Evolutionary conservation across 2,113 vertebrate genomes (phyloP).

Genomic region (Dasypus novemcinctus): DNA sequence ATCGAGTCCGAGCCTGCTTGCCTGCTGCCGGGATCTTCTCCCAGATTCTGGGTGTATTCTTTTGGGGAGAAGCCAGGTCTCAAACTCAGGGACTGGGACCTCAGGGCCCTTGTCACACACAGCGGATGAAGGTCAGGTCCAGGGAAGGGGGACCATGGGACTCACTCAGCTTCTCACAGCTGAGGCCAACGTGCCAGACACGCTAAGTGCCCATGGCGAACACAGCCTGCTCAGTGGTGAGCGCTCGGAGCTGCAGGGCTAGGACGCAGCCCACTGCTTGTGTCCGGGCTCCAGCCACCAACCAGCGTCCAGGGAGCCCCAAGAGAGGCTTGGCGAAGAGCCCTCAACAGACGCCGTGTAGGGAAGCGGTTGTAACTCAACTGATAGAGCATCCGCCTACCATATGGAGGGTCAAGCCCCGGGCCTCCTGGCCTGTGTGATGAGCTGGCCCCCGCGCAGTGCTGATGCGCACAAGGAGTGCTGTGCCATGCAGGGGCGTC

Average conservation of each 20-base stretch:
- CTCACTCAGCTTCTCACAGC: background rate
- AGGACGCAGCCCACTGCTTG: background rate
- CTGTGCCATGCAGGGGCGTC: too few relatives aligned
- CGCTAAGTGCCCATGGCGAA: background rate
- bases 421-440: too few relatives aligned
- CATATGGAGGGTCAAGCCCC: too few relatives aligned
- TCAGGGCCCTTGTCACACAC: rapidly evolving
- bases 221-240: rapidly evolving
- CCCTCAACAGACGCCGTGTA: background rate
- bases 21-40: background rate
- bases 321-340: background rate
- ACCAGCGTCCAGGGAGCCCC: background rate
- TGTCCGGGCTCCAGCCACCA: background rate
- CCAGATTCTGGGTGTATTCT: background rate
- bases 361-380: too few relatives aligned
- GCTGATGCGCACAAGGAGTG: too few relatives aligned
- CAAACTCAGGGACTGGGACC: background rate
- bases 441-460: too few relatives aligned
- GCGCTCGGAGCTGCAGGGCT: background rate
- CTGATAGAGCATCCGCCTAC: too few relatives aligned
- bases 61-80: background rate
- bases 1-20: background rate
- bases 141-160: background rate
- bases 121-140: background rate
- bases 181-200: background rate